A percentile compares a stretch with the other conserved stretches of the same genome.
phyloP scores from a whole-genome alignment of 2,797 vertebrate species.

The Pipistrellus pygmaeus region DNA sequence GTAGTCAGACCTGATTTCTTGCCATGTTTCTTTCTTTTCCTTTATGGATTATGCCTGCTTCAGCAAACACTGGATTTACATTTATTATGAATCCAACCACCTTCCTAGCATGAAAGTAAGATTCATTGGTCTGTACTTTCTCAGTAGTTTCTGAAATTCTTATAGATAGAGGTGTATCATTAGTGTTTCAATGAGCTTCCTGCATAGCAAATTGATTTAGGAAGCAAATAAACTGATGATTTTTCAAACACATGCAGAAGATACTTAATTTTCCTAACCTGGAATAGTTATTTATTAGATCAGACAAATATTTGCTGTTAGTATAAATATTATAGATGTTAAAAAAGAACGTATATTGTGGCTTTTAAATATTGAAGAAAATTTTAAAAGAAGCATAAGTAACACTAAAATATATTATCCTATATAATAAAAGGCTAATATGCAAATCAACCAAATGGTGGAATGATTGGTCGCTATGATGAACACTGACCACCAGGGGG shows the following conservation, averaged over 20 bases:
- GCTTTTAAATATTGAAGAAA: conserved; percentile 30
- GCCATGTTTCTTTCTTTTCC: conserved; percentile 19
- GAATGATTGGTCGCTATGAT: too few relatives aligned
- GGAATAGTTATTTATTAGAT: conserved; percentile 15
- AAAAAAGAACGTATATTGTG: conserved; percentile 1
- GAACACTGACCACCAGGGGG: too few relatives aligned
- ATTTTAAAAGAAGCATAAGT: not conserved
- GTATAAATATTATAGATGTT: conserved; percentile 46
- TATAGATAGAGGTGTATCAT: not conserved
- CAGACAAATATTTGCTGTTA: conserved; percentile 53
- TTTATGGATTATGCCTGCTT: conserved; percentile 44
- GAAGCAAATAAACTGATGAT: conserved; percentile 36
- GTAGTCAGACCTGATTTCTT: conserved; percentile 43
- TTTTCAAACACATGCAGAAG: not conserved
- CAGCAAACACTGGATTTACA: conserved; percentile 46
- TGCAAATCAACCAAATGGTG: too few relatives aligned
- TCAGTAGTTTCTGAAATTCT: conserved; percentile 43
- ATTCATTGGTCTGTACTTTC: conserved; percentile 11
- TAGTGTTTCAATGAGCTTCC: not conserved
- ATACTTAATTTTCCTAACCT: not conserved
- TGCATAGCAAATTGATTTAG: not conserved
- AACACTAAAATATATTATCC: not conserved
- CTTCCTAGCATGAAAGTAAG: conserved; percentile 50
- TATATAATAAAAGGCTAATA: not conserved
- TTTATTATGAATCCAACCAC: conserved; percentile 44